Conservation (phyloP, 2,113 vertebrate genomes). For the Mirza zaza region DNA sequence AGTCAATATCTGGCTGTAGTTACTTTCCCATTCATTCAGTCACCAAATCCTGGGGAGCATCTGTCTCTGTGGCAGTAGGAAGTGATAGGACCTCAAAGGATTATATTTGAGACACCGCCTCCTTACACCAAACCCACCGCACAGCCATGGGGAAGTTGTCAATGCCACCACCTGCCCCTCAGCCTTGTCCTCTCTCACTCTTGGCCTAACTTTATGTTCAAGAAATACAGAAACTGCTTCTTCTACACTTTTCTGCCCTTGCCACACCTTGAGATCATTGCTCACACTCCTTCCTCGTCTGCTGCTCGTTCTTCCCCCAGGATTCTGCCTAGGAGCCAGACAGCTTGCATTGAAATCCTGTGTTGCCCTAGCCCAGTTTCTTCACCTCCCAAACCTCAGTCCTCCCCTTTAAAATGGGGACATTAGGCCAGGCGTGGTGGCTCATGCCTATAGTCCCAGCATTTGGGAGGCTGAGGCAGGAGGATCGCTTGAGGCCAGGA, state of each 20-base stretch:
- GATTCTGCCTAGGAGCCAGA: not conserved
- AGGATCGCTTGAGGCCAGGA: too few species aligned
- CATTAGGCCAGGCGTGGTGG: too few species aligned
- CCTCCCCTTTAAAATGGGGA: not conserved
- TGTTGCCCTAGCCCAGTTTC: not conserved
- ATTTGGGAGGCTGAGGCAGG: too few species aligned
- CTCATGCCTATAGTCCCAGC: too few species aligned
- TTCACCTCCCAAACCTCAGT: not conserved
- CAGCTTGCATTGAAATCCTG: not conserved
- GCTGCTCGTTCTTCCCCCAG: not conserved
- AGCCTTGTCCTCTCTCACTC: not conserved
- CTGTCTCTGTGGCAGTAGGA: not conserved
- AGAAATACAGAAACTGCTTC: not conserved
- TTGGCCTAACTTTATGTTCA: not conserved
- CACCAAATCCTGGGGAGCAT: not conserved
- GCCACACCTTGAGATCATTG: fast-evolving
- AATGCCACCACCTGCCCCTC: not conserved
- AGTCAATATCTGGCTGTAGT: not conserved
- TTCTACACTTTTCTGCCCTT: not conserved
- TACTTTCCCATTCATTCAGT: not conserved
- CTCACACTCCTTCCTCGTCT: not conserved
- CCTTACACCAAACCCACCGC: not conserved
- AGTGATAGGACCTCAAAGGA: not conserved
- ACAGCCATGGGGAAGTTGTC: fast-evolving
- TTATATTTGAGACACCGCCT: not conserved